Evolutionary conservation across 1,140 invertebrate species (phyloP).

Genomic region (Microplitis demolitor): DNA sequence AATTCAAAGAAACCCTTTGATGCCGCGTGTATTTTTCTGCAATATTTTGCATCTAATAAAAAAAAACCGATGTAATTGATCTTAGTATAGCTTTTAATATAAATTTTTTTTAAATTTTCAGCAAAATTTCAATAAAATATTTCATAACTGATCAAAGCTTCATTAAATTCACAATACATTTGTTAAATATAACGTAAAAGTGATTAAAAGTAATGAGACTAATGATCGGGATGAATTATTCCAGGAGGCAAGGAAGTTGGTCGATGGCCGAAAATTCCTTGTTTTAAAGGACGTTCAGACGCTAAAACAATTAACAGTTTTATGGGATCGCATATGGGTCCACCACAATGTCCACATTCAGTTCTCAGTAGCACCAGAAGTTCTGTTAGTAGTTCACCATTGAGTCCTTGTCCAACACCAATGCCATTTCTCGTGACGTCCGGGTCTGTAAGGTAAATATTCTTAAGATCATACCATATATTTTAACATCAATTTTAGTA

Average conservation of each 20-base stretch:
- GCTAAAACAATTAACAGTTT: constrained; percentile 53
- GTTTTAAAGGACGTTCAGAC: constrained; percentile 42
- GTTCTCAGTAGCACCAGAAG: constrained; percentile 69
- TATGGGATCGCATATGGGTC: constrained; percentile 63
- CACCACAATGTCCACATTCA: constrained; percentile 73
- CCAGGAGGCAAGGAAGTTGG: constrained; percentile 43
- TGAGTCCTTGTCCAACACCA: constrained; percentile 73
- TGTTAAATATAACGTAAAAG: too few species aligned
- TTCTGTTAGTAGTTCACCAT: constrained; percentile 65
- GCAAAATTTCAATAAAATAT: too few species aligned
- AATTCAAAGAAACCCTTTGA: too few species aligned
- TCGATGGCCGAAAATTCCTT: constrained; percentile 53
- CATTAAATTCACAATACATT: too few species aligned
- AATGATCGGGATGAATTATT: too few species aligned
- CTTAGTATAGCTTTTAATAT: too few species aligned
- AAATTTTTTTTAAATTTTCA: too few species aligned
- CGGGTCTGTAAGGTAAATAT: constrained; percentile 68
- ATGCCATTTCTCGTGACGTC: constrained; percentile 74
- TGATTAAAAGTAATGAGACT: too few species aligned
- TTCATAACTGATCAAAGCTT: too few species aligned
- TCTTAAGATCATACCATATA: background rate
- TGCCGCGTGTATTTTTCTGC: too few species aligned
- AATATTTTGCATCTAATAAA: too few species aligned
- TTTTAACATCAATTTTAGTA: background rate
- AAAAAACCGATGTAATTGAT: too few species aligned